Base-by-base conservation (phyloP, 2,888 invertebrate genomes). In the Caenorhabditis parvicauda region DNA sequence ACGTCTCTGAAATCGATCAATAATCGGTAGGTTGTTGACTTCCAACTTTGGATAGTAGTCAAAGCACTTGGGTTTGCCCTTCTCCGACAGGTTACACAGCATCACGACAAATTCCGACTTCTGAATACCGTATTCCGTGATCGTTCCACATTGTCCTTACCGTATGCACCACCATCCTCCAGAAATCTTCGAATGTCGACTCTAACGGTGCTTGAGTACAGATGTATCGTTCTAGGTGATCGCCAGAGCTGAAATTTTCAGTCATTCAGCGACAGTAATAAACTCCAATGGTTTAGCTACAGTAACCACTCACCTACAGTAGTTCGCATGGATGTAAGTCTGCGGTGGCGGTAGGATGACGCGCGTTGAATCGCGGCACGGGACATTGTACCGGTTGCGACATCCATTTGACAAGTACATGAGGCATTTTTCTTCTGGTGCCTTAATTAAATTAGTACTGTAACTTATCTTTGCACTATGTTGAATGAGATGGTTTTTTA, bases 201-300 rank as follows among this genome's bases (percentile, higher is more conserved):
- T 32, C 52, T 37, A 70, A 35, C 7, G 70, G 70, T 9, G 67
- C 61, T 43, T 70, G 68, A 24, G 68, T 47, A 28, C 68, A 68
- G 48, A 68, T 68, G 52, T 52, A 56, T 1, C 25, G 29, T 29
- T 27, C 21, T 4, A 32, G 17, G 3, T 25, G 32, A 7, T 29
- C 21, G 1, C 38, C 38, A 9, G 35, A 17, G 3, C 38, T 1
- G 47, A 28, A 47, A 21, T 35, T 24, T 12, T 5, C 2, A 21
- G 25, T 45, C 17, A 28, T 9, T 9, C 28, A 32, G 32, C n/a
- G 9, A 25, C n/a, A 7, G 12, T 12, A 28, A 29, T 22, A 12
- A 24, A 32, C 46, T 46, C 5, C 12, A n/a, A n/a, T n/a, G n/a
- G n/a, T n/a, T n/a, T n/a, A n/a, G n/a, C n/a, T n/a, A n/a, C n/a